Conservation (phyloP, 2,888 invertebrate species). For the Sminthurides aquaticus region DNA sequence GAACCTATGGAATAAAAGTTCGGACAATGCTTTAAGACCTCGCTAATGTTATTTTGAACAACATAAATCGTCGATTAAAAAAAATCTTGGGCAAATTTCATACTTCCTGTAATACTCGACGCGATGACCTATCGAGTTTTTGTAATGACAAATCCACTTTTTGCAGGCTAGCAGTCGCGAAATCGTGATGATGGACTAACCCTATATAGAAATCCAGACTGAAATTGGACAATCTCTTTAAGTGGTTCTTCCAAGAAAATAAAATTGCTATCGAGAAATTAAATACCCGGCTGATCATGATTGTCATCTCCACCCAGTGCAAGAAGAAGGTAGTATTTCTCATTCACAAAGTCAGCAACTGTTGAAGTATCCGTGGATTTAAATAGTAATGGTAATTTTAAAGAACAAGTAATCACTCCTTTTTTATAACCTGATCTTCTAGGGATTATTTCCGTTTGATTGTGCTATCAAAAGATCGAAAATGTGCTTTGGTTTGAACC, state of each 20-base stretch:
- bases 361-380: background rate
- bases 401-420: background rate
- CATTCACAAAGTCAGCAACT: background rate
- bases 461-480: background rate
- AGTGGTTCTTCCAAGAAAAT: too few relatives aligned
- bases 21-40: too few relatives aligned
- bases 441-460: background rate
- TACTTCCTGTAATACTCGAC: background rate
- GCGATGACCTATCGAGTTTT: background rate
- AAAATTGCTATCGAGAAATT: background rate
- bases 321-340: background rate
- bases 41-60: too few relatives aligned
- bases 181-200: too few relatives aligned
- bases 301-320: background rate
- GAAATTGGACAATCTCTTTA: too few relatives aligned
- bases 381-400: background rate
- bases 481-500: background rate
- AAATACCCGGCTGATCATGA: background rate
- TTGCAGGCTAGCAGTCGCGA: too few relatives aligned
- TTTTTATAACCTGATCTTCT: background rate
- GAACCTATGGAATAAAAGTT: too few relatives aligned
- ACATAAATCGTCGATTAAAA: too few relatives aligned
- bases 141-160: background rate
- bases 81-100: background rate
- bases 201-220: background rate